Evolutionary conservation across 1,140 invertebrate species (phyloP).

Genomic region (Microplitis mediator): DNA sequence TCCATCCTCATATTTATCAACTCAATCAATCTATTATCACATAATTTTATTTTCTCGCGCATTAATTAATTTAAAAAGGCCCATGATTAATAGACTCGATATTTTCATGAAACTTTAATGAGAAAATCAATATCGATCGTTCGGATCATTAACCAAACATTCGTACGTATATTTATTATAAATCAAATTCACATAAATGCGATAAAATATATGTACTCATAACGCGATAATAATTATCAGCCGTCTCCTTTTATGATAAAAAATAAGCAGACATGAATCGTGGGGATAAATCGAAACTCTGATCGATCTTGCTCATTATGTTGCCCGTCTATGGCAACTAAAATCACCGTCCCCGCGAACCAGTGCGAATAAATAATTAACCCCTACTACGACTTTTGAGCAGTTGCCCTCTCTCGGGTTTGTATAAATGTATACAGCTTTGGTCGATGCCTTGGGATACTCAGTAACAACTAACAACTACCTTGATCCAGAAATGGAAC

Average conservation of each 20-base stretch:
- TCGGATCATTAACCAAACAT: neutral
- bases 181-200: too few relatives aligned
- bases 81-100: neutral
- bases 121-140: neutral
- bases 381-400: slow-evolving; percentile 2
- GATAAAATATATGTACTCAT: too few relatives aligned
- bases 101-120: neutral
- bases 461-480: slow-evolving; percentile 6
- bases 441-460: neutral
- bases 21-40: neutral
- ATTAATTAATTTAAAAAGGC: neutral
- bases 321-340: slow-evolving; percentile 10
- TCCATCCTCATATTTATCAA: neutral
- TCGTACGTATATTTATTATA: neutral
- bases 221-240: neutral
- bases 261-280: slow-evolving; percentile 16
- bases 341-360: slow-evolving; percentile 16
- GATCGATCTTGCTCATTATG: slow-evolving; percentile 27
- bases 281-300: neutral
- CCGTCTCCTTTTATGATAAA: slow-evolving; percentile 7
- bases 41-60: neutral
- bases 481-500: slow-evolving; percentile 20
- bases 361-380: slow-evolving; percentile 27
- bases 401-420: neutral
- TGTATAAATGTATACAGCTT: neutral